Evolutionary conservation across 1,140 invertebrate species (phyloP), one percentile per base, ranked within the genome.

Genomic region (Trachymyrmex septentrionalis): DNA sequence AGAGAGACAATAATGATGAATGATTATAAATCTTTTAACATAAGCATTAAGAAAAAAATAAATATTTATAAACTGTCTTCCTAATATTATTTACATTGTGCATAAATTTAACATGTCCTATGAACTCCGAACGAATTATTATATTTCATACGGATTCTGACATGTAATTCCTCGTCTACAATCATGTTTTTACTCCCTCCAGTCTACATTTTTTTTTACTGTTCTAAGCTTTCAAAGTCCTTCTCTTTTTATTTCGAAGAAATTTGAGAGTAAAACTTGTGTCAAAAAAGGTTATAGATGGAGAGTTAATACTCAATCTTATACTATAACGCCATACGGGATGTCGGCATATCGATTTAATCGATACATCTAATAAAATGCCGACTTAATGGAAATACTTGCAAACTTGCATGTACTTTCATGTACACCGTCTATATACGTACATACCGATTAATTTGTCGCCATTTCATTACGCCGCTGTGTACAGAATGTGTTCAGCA

Each of bases 401-500:
- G 73, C 59, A 44, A 77, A 66, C 72, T 78, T 38, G 59, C 44
- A 14, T 64, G 82, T 80, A 85, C 50, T 66, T 78, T 77, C 44
- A 67, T 44, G 73, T 78, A 63, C 44, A 53, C 27, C 19, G 38
- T n/a, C 48, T 53, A 27, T 30, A 44, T 34, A 69, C 27, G 27
- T 50, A 48, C 50, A 38, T 85, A 67, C 34, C 76, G 55, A 57
- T 86, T 85, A 85, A 88, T 80, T 59, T 57, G 64, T 59, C 59
- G 72, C 63, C 71, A 59, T 91, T 90, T 90, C 77, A 85, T 90
- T 88, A 84, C 66, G 21, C 14, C 21, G 67, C 66, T 34, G 53
- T 72, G 76, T 73, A 59, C 57, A 21, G 66, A 88, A 67, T 67
- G 61, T 78, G 85, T 76, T 57, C 38, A 61, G 16, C n/a, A 66